phyloP scores from a whole-genome alignment of 2,888 invertebrate genomes.

The Amblyjoppa fuscipennis region DNA sequence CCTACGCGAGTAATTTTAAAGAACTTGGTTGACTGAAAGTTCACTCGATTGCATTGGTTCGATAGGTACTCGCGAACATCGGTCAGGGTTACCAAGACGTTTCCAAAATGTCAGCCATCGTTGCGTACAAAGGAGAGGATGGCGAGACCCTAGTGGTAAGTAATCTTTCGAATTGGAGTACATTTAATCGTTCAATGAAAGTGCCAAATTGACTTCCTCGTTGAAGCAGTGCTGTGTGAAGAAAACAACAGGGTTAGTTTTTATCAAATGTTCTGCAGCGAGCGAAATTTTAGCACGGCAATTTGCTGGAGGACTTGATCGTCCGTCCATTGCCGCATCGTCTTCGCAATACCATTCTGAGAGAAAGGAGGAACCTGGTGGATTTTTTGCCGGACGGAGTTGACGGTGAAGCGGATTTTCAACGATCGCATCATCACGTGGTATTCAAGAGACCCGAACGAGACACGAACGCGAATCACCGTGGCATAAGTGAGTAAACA shows the following conservation, averaged over 20 bases:
- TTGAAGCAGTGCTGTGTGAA: background rate
- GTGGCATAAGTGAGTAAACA: slow-evolving; percentile 33
- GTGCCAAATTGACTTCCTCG: background rate
- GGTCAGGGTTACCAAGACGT: slow-evolving; percentile 58
- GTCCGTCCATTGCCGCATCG: slow-evolving; percentile 72
- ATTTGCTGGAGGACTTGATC: slow-evolving; percentile 69
- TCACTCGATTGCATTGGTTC: too few species aligned
- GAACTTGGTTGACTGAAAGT: background rate
- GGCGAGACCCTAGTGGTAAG: slow-evolving; percentile 54
- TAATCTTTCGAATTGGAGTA: slow-evolving; percentile 14
- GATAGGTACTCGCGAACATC: slow-evolving; percentile 33
- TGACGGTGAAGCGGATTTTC: slow-evolving; percentile 51
- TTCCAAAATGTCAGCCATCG: slow-evolving; percentile 14
- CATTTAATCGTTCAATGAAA: background rate
- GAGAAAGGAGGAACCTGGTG: slow-evolving; percentile 33
- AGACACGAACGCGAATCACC: slow-evolving; percentile 20
- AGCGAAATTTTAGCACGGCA: slow-evolving; percentile 70
- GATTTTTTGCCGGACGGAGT: slow-evolving; percentile 20
- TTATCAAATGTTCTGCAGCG: background rate
- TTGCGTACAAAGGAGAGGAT: slow-evolving; percentile 10
- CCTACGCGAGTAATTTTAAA: background rate
- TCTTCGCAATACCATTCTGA: slow-evolving; percentile 60
- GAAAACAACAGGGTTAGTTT: background rate
- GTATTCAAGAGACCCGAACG: slow-evolving; percentile 70
- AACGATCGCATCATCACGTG: slow-evolving; percentile 74